These are phyloP conservation scores for Anthoptus insignis DNA, from an alignment of 2,888 invertebrate species.

Conservation along the genomic window DNA sequence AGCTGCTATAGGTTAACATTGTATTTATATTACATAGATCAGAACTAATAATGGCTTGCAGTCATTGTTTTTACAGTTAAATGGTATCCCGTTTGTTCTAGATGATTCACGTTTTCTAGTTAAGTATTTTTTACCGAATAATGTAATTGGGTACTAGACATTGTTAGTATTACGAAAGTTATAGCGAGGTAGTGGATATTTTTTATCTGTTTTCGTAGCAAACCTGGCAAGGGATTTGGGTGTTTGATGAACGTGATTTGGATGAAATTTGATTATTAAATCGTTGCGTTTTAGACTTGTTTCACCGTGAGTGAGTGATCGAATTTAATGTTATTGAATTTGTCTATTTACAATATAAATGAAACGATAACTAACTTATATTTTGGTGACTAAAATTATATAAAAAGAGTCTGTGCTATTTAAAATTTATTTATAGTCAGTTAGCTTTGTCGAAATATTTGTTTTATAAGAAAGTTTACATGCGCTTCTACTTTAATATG, in stretches of 20 bases:
- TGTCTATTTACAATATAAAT: too few species aligned
- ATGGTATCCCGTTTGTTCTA: constrained; percentile 9
- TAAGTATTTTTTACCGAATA: constrained; percentile 56
- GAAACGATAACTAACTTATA: too few species aligned
- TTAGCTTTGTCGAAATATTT: too few species aligned
- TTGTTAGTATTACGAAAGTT: constrained; percentile 56
- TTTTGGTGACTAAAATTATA: too few species aligned
- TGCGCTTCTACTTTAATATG: too few species aligned
- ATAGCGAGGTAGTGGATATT: constrained; percentile 48
- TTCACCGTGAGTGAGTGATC: constrained; percentile 5
- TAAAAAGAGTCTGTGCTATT: too few species aligned
- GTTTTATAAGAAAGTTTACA: too few species aligned
- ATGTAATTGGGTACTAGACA: constrained; percentile 61
- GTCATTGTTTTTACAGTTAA: constrained; percentile 16
- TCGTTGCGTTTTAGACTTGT: constrained; percentile 25
- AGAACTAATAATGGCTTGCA: constrained; percentile 2
- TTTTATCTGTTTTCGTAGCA: constrained; percentile 40
- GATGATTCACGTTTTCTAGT: constrained; percentile 48
- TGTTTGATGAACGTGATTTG: constrained; percentile 21
- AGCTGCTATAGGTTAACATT: background rate
- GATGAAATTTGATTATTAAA: constrained; percentile 3
- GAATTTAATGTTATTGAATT: background rate
- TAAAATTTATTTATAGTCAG: too few species aligned
- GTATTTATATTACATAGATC: constrained; percentile 1
- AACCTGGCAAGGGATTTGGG: constrained; percentile 24